Evolutionary conservation across 2,888 invertebrate species (phyloP), one percentile per base, ranked within the genome.

Genomic region (Hedya salicella): DNA sequence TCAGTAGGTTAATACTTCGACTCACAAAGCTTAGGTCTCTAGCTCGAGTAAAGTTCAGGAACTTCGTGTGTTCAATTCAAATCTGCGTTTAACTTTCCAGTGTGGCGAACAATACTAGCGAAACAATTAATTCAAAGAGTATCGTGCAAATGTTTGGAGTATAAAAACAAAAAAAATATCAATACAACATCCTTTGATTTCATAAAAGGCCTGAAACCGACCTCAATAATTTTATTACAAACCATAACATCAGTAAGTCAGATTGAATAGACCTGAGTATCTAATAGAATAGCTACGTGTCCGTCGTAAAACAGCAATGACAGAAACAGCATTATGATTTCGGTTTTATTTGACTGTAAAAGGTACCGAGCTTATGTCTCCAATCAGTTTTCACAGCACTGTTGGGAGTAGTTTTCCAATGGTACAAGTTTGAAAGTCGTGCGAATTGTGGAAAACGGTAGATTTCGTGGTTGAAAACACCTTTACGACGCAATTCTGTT

Each of bases 271-370:
- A 17, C n/a, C 30, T 14, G 14, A 54, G 60, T 48, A 48, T 48
- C 52, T 60, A 60, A 54, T 60, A 66, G 60, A 60, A 66, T 54
- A 19, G 60, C 52, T 48, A 60, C 66, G 60, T 61, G 60, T 19
- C 60, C n/a, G 46, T 54, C 66, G 48, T 66, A 66, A 66, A 66
- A 39, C 36, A 14, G 52, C 50, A 44, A 60, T 59, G 30, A 49
- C 66, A 61, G 48, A 66, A 40, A 61, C 40, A 65, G 39, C 60
- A 61, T 66, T 61, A 61, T 63, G 48, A 66, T 66, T 61, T 66
- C 42, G 48, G 60, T 60, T 66, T 66, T 66, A 66, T 66, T 21
- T 42, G 53, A 60, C 32, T 48, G 53, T 66, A 66, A 66, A 64
- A 66, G 60, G 19, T 60, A 56, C 14, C 9, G 36, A 36, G 57